Conservation (phyloP, 2,888 invertebrate species). For the Caenorhabditis sp. region DNA sequence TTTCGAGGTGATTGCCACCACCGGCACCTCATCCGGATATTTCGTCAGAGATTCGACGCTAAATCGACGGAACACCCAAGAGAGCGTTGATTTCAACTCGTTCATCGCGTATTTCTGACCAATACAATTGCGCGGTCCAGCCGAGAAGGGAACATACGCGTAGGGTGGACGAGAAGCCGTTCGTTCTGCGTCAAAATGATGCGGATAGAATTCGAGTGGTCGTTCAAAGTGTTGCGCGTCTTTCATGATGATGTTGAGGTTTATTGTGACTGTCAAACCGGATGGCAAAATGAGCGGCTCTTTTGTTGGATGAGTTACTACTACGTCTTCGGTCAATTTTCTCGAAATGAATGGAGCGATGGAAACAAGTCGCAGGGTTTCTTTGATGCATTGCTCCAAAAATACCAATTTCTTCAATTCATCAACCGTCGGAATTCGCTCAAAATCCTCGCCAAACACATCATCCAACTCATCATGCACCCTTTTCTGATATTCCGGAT, state of each 20-base stretch:
- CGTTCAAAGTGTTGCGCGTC: conserved; percentile 63
- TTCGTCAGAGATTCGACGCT: conserved; percentile 24
- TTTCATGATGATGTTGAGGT: conserved; percentile 69
- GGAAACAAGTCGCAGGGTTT: conserved; percentile 51
- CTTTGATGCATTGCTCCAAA: conserved; percentile 68
- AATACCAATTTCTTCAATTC: conserved; percentile 62
- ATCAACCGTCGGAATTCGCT: conserved; percentile 68
- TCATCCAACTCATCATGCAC: conserved; percentile 51
- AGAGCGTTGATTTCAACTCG: conserved; percentile 72
- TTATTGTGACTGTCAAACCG: conserved; percentile 64
- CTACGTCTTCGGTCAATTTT: conserved; percentile 42
- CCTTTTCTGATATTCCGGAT: conserved; percentile 70
- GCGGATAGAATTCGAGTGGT: conserved; percentile 72
- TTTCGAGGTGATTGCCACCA: conserved; percentile 26
- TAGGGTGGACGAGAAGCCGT: conserved; percentile 56
- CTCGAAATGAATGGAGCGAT: conserved; percentile 52
- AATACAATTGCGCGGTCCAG: conserved; percentile 66
- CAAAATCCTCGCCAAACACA: conserved; percentile 32
- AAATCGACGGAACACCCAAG: conserved; percentile 33
- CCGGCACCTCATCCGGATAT: conserved; percentile 21
- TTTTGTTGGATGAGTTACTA: conserved; percentile 34
- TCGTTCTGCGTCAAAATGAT: conserved; percentile 72
- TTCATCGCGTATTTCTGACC: conserved; percentile 73
- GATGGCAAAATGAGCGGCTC: conserved; percentile 60
- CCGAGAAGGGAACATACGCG: conserved; percentile 68